Evolutionary conservation across 2,888 invertebrate species (phyloP), one percentile per base, ranked within the genome.

Genomic region (Hymenopus coronatus): DNA sequence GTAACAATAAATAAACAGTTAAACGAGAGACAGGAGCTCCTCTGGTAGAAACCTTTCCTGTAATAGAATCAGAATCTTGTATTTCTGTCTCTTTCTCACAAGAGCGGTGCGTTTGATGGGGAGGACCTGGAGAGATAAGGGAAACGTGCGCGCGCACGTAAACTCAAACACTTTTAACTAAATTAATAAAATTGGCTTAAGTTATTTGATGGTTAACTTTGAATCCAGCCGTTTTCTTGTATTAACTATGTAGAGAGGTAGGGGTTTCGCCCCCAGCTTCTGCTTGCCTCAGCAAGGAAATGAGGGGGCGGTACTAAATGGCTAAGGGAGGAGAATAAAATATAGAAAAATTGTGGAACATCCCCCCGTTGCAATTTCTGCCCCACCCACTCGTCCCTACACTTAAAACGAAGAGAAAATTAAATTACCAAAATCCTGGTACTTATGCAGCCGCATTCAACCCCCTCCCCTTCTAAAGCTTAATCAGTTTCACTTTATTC

Each of bases 111-210:
- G 20, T 70, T 70, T 70, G 54, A 70, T 70, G 20, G 54, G 20
- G 15, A 20, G 25, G 54, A 25, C 54, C 15, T 70, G 54, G 6
- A 70, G 20, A 70, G 54, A 70, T 70, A 6, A 70, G 54, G 54
- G 54, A 25, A 25, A 20, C 54, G 54, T 25, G 20, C 54, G 15
- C 54, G 4, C 25, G 25, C 54, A 70, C 54, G 54, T 54, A 25
- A 20, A 25, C 6, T 54, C 15, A 85, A 28, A 54, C 54, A 85
- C 85, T 85, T 85, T 54, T 30, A 46, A 54, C 54, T 46, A 85
- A 85, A 46, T 85, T 85, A 28, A 46, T 85, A 54, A 85, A 85
- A 85, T 85, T 85, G 54, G 54, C 54, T 85, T 85, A 54, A 28
- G 54, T 46, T 54, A 85, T 85, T 85, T 85, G 54, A 85, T 85